Evolutionary conservation across 2,888 invertebrate species (phyloP), one percentile per base, ranked within the genome.

Genomic region (Brachyptera putata): DNA sequence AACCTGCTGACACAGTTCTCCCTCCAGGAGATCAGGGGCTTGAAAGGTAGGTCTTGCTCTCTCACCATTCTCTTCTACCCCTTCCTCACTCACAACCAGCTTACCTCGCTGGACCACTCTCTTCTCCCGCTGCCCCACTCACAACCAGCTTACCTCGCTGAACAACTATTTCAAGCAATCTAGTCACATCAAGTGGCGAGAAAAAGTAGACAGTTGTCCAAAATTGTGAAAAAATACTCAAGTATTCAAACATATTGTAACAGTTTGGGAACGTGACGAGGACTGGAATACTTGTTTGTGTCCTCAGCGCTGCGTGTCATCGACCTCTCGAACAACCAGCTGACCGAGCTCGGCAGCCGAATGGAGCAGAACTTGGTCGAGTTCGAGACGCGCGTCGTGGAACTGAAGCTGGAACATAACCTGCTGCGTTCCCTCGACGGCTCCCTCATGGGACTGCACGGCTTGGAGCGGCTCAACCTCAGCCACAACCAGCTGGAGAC

Each of bases 1-100:
- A 92, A 92, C 71, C 78, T 80, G 37, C 78, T 91, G 60, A 79
- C 80, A 1, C 88, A 89, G 69, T 91, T 92, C 75, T 89, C 89
- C 0, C 80, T 91, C 69, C 84, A 86, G 71, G 89, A 91, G 73
- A 83, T 91, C 48, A 84, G 85, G 60, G 90, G 90, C 0, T 74
- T 91, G 61, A 83, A 65, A 80, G 81, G 64, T 37, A 22, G 5
- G 46, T 46, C 5, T n/a, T 4, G 39, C 14, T n/a, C n/a, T n/a
- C n/a, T n/a, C n/a, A n/a, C n/a, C n/a, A n/a, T n/a, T n/a, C n/a
- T n/a, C n/a, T n/a, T n/a, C n/a, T n/a, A n/a, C n/a, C n/a, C n/a
- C n/a, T n/a, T n/a, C n/a, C n/a, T n/a, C n/a, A n/a, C 11, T 0
- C 82, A 85, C 70, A 92, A 92, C 73, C 79, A 83, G 65, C 76